These are phyloP conservation scores for Oscheius sp. DNA, from an alignment of 2,888 invertebrate species.

Conservation along the genomic window DNA sequence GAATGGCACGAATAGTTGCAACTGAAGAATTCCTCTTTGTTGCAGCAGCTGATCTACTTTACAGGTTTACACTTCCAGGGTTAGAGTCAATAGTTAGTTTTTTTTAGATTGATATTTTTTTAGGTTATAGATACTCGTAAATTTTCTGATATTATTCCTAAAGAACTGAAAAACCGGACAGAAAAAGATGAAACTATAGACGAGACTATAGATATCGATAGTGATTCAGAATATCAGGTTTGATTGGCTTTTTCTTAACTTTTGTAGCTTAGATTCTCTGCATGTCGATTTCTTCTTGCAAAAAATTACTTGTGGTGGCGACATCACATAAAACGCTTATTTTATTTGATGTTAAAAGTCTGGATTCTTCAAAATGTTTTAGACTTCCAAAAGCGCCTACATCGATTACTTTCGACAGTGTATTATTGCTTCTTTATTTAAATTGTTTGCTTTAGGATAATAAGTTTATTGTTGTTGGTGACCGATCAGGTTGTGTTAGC, in stretches of 20 bases:
- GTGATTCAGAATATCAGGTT: not conserved
- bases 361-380: no score
- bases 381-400: conserved; percentile 51
- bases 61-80: not conserved
- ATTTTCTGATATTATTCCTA: not conserved
- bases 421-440: not conserved
- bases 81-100: not conserved
- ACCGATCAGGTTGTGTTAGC: conserved; percentile 50
- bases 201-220: not conserved
- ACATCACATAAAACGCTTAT: conserved; percentile 45
- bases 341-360: no score
- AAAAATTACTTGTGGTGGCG: conserved; percentile 34
- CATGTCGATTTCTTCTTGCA: conserved; percentile 16
- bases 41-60: conserved; percentile 2
- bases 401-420: conserved; percentile 42
- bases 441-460: conserved; percentile 11
- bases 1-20: conserved; percentile 3
- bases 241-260: not conserved
- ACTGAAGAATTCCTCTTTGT: not conserved
- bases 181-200: not conserved
- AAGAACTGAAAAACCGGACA: not conserved
- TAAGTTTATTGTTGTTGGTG: conserved; percentile 40
- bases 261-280: conserved; percentile 40
- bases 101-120: not conserved
- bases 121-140: conserved; percentile 1